These are phyloP conservation scores for Myodes glareolus DNA, from an alignment of 2,113 vertebrate species.

Conservation along the genomic window DNA sequence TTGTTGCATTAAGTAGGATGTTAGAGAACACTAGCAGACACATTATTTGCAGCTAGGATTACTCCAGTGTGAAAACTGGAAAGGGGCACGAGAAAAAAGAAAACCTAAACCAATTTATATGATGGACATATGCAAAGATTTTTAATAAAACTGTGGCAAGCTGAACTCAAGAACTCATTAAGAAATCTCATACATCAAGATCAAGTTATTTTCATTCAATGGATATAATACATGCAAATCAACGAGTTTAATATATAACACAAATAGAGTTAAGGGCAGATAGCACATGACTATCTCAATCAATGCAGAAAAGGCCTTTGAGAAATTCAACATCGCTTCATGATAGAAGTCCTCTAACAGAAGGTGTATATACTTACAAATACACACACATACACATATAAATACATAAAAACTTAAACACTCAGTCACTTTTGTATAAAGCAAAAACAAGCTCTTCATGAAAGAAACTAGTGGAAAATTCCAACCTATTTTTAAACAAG, in stretches of 20 bases:
- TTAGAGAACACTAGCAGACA: neutral
- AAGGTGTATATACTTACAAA: neutral
- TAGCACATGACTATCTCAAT: neutral
- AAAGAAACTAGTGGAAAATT: neutral
- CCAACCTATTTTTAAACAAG: neutral
- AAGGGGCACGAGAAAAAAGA: neutral
- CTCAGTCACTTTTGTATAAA: neutral
- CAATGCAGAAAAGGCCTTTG: no score
- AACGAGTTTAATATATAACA: neutral
- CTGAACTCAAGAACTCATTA: neutral
- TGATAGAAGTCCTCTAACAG: neutral
- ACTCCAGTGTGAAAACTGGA: no score
- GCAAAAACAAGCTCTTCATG: neutral
- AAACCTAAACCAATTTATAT: neutral
- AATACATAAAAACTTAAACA: neutral
- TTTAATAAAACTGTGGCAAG: neutral
- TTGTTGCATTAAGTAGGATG: neutral
- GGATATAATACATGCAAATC: neutral
- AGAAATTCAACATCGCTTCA: neutral
- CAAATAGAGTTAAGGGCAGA: neutral
- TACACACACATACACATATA: neutral
- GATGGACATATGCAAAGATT: neutral
- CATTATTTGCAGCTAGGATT: neutral
- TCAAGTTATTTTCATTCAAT: neutral
- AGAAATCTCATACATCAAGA: neutral